phyloP scores from a whole-genome alignment of 1,140 invertebrate species.

The Protaetia brevitarsis region DNA sequence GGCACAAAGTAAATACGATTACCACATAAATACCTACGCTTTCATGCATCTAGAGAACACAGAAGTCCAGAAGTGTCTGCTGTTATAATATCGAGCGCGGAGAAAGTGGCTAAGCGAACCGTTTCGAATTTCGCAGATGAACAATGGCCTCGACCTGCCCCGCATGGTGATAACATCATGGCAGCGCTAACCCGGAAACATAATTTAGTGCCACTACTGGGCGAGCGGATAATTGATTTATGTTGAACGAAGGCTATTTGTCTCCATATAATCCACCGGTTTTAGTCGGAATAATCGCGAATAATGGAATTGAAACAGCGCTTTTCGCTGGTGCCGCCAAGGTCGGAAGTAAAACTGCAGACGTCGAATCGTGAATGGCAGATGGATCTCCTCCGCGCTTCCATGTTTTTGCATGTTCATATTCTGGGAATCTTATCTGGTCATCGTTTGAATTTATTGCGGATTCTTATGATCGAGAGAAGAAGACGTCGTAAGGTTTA shows the following conservation, averaged over 20 bases:
- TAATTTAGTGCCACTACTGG: constrained; percentile 6
- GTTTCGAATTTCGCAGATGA: constrained; percentile 6
- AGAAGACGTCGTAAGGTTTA: too few species aligned
- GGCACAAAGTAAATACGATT: too few species aligned
- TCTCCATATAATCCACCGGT: constrained; percentile 6
- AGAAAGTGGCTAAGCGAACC: constrained; percentile 8
- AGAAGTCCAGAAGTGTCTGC: too few species aligned
- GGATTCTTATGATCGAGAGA: too few species aligned
- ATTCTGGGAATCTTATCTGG: too few species aligned
- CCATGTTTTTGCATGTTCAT: too few species aligned
- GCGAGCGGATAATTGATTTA: constrained; percentile 9
- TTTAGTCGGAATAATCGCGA: constrained; percentile 14
- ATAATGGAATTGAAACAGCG: constrained; percentile 15
- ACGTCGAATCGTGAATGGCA: background rate
- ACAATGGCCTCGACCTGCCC: constrained; percentile 14
- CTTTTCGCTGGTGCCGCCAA: background rate
- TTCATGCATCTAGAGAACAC: too few species aligned
- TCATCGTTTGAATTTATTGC: too few species aligned
- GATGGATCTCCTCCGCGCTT: background rate
- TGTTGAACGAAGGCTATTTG: constrained; percentile 2
- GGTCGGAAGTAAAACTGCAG: background rate
- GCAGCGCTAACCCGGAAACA: background rate
- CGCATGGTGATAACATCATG: background rate
- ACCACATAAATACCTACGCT: too few species aligned
- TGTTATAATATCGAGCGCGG: too few species aligned